Conservation (phyloP, 1,140 invertebrate genomes). For the Atta cephalotes region DNA sequence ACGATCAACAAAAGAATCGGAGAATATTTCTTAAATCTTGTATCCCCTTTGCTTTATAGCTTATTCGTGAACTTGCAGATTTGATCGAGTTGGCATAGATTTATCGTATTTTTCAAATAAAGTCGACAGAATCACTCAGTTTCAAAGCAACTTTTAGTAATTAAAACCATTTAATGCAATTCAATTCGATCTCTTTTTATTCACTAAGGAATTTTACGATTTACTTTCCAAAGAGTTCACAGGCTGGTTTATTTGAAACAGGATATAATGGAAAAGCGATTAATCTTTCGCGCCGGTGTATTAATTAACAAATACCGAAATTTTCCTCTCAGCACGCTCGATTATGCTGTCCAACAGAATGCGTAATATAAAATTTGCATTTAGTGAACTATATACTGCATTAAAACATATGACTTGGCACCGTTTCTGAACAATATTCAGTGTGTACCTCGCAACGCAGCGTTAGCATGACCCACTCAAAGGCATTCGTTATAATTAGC, state of each 20-base stretch:
- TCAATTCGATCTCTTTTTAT: not conserved
- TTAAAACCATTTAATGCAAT: not conserved
- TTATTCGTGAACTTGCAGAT: not conserved
- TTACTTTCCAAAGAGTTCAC: conserved; percentile 3
- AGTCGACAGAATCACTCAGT: not conserved
- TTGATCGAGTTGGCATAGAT: conserved; percentile 17
- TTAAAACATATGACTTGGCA: conserved; percentile 50
- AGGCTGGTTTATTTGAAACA: not conserved
- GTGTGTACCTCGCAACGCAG: conserved; percentile 48
- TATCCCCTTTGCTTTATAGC: not conserved
- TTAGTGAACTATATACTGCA: conserved; percentile 36
- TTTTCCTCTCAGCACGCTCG: not conserved
- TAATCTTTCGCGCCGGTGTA: not conserved
- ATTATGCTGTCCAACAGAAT: conserved; percentile 37
- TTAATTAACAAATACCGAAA: conserved; percentile 14
- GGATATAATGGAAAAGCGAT: not conserved
- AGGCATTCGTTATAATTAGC: conserved; percentile 79
- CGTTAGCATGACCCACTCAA: conserved; percentile 70
- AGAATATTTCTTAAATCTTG: not conserved
- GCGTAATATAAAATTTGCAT: conserved; percentile 59
- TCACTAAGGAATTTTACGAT: not conserved
- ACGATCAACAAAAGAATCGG: not conserved
- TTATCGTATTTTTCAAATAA: conserved; percentile 14
- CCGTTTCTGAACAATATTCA: conserved; percentile 71
- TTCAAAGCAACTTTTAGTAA: conserved; percentile 7